Evolutionary conservation across 2,113 vertebrate genomes (phyloP).

Genomic region (Poicephalus gulielmi): DNA sequence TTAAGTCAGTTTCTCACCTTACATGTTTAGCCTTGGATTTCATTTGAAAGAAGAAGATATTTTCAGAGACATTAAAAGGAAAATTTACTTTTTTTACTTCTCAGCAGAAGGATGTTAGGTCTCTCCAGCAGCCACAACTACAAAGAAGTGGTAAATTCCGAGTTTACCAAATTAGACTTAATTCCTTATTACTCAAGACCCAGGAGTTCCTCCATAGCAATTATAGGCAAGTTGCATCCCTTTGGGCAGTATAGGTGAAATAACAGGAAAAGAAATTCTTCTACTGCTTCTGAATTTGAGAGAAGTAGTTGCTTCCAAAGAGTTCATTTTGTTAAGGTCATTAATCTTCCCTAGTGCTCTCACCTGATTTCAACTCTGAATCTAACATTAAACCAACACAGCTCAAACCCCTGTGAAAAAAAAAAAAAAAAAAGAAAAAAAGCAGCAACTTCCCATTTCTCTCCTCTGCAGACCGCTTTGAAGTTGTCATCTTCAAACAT

Average conservation of each 20-base stretch:
- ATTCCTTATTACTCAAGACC: conserved; percentile 32
- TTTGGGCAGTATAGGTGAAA: conserved; percentile 4
- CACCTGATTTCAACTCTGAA: neutral
- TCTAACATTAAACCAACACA: neutral
- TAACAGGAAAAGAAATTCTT: conserved; percentile 26
- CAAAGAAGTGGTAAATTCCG: conserved; percentile 39
- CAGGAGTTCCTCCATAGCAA: neutral
- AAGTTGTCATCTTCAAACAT: neutral
- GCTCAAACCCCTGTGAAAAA: neutral
- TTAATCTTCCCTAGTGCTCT: neutral
- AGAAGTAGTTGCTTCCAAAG: neutral
- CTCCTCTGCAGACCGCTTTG: neutral
- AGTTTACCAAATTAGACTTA: conserved; percentile 42
- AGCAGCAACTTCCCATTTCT: neutral
- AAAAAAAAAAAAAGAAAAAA: neutral
- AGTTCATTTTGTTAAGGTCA: neutral
- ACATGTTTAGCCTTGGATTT: conserved; percentile 31
- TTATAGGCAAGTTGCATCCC: conserved; percentile 29
- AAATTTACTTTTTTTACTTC: neutral
- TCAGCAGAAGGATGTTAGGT: neutral
- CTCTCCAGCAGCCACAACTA: neutral
- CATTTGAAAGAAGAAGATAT: neutral
- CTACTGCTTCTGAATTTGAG: neutral
- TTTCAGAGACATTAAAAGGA: conserved; percentile 34
- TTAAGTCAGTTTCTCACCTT: conserved; percentile 51